Evolutionary conservation across 2,113 vertebrate species (phyloP).

Genomic region (Pleuronectes platessa): DNA sequence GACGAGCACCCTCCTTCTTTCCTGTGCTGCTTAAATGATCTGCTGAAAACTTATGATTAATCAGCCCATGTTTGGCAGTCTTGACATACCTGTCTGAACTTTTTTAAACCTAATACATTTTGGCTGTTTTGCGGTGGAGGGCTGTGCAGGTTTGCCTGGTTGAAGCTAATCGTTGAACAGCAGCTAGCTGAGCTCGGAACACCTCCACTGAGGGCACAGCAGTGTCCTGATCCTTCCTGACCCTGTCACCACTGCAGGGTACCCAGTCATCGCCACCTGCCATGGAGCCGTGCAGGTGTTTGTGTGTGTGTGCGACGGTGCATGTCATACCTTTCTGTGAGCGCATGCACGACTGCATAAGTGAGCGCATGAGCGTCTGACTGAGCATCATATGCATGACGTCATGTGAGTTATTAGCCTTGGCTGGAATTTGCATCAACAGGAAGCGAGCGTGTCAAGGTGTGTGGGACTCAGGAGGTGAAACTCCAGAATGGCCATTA

Average conservation of each 20-base stretch:
- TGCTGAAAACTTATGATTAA: slow-evolving; percentile 57
- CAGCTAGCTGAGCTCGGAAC: slow-evolving; percentile 21
- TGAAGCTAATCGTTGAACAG: slow-evolving; percentile 19
- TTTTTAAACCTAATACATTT: slow-evolving; percentile 43
- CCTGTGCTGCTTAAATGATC: slow-evolving; percentile 53
- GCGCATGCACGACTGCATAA: slow-evolving; percentile 22
- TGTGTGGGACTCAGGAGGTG: slow-evolving; percentile 57
- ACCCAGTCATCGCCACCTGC: slow-evolving; percentile 67
- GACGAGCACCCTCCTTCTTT: slow-evolving; percentile 31
- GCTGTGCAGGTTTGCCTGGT: slow-evolving; percentile 14
- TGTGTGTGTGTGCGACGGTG: slow-evolving; percentile 2
- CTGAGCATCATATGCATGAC: slow-evolving; percentile 10
- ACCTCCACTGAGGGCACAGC: slow-evolving; percentile 55
- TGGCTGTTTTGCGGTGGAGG: slow-evolving; percentile 21
- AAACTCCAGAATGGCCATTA: slow-evolving; percentile 60
- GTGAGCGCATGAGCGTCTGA: slow-evolving; percentile 25
- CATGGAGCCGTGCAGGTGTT: slow-evolving; percentile 47
- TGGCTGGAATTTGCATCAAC: slow-evolving; percentile 67
- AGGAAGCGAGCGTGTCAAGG: slow-evolving; percentile 60
- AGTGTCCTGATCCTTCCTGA: slow-evolving; percentile 66
- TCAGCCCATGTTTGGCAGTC: slow-evolving; percentile 36
- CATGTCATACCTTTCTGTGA: slow-evolving; percentile 12
- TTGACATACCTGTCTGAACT: slow-evolving; percentile 22
- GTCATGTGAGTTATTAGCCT: slow-evolving; percentile 56
- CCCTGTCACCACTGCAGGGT: slow-evolving; percentile 69